Base-by-base conservation (phyloP, 2,113 vertebrate species). In the Solenodon paradoxus region DNA sequence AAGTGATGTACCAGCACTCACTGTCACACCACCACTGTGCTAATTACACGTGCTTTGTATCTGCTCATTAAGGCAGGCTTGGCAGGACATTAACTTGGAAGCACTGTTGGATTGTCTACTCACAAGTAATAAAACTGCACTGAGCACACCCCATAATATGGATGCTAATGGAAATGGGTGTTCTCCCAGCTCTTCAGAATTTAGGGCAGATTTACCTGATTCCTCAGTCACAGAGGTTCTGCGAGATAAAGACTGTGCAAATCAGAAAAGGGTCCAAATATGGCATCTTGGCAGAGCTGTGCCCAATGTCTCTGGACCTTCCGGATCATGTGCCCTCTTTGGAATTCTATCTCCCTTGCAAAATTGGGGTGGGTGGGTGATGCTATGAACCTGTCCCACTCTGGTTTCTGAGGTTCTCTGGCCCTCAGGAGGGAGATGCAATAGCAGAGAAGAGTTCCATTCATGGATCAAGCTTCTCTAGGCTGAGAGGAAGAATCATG, bases 1-100 rank as follows among this genome's bases (percentile, higher is more conserved):
- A 47, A 49, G 85, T 17, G 22, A 53, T 72, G 84, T 75, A 20
- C 68, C 16, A 47, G 82, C 22, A 9, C 55, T 75, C 40, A 4
- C 24, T 30, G 59, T 68, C 83, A 66, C 83, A 59, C 20, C 53
- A 15, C 24, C 49, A n/a, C 69, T 7, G 78, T 63, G 94, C 75
- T 90, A 71, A 92, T 75, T 63, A 72, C 90, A 95, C 28, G 16
- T 35, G 63, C 90, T 92, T 92, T 80, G 92, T 88, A 47, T 93
- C 93, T 93, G 89, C 77, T 95, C 89, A 66, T 92, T 96, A 97
- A 71, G 83, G 96, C 63, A 75, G 92, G 94, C 83, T 88, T 95
- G 94, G 94, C 94, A 94, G 94, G 96, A 92, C 85, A 47, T 95
- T 74, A 90, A 68, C 95, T 95, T 78, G 92, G 81, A 97, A 95